Conservation (phyloP, 2,113 vertebrate genomes). For the Pogonocichla stellata region DNA sequence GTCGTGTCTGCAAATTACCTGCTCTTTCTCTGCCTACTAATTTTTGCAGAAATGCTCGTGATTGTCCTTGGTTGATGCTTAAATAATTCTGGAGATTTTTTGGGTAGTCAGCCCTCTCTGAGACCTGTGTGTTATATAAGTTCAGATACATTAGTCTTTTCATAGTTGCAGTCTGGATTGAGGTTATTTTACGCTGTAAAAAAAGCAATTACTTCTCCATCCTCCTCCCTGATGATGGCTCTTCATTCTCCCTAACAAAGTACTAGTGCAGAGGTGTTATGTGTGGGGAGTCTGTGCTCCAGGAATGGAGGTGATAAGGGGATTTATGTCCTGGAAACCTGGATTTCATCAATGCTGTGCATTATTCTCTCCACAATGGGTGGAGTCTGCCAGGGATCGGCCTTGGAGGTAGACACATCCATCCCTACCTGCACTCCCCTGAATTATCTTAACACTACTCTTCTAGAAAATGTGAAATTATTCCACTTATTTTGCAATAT, state of each 20-base stretch:
- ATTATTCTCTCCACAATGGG: fast-evolving
- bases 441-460: neutral
- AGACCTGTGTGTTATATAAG: neutral
- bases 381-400: fast-evolving
- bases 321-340: neutral
- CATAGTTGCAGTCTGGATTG: neutral
- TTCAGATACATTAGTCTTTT: neutral
- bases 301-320: neutral
- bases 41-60: neutral
- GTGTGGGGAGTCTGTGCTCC: neutral
- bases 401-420: neutral
- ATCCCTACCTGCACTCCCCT: neutral
- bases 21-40: neutral
- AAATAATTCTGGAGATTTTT: neutral
- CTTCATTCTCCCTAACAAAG: neutral
- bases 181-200: neutral
- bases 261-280: neutral
- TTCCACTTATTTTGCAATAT: neutral
- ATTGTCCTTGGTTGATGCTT: neutral
- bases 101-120: neutral
- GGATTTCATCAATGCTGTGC: neutral
- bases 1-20: neutral
- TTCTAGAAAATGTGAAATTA: neutral
- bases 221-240: neutral
- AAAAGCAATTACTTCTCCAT: neutral